A percentile compares a stretch with the other conserved stretches of the same genome.
Conservation (phyloP, 2,888 invertebrate species). For the Hydrotaea diabolus region DNA sequence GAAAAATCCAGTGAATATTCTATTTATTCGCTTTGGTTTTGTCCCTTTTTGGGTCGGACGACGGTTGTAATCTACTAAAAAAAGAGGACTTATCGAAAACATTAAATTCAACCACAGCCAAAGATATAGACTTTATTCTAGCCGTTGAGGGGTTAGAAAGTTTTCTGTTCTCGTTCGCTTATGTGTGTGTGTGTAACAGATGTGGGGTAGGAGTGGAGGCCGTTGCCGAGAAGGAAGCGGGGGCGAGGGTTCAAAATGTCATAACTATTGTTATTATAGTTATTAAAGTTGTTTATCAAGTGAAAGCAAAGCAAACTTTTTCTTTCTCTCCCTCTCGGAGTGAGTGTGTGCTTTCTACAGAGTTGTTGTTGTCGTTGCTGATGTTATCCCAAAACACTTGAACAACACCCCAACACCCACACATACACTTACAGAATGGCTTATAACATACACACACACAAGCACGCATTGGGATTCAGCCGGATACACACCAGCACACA, state of each 20-base stretch:
- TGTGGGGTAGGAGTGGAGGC: conserved; percentile 10
- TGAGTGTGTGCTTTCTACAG: conserved; percentile 29
- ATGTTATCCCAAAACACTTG: conserved; percentile 21
- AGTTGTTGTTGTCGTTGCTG: conserved; percentile 4
- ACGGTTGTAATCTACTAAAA: conserved; percentile 13
- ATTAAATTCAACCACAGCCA: conserved; percentile 37
- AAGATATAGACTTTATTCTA: not conserved
- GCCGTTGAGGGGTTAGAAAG: conserved; percentile 3
- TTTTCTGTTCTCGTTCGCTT: not conserved
- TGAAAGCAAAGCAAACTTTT: conserved; percentile 63
- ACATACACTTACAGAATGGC: not conserved
- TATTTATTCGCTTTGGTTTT: not conserved
- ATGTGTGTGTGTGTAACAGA: not conserved
- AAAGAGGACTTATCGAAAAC: conserved; percentile 17
- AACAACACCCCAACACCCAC: not conserved
- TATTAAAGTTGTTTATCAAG: conserved; percentile 67
- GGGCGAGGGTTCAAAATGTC: conserved; percentile 53
- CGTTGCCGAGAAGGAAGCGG: not conserved
- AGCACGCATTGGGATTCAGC: no score
- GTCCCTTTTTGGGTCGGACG: not conserved
- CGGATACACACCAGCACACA: not conserved
- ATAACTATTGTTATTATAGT: conserved; percentile 64
- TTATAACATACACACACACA: no score
- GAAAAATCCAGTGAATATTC: conserved; percentile 29
- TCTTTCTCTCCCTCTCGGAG: not conserved